phyloP scores from a whole-genome alignment of 1,140 invertebrate species.

The Penaeus japonicus region DNA sequence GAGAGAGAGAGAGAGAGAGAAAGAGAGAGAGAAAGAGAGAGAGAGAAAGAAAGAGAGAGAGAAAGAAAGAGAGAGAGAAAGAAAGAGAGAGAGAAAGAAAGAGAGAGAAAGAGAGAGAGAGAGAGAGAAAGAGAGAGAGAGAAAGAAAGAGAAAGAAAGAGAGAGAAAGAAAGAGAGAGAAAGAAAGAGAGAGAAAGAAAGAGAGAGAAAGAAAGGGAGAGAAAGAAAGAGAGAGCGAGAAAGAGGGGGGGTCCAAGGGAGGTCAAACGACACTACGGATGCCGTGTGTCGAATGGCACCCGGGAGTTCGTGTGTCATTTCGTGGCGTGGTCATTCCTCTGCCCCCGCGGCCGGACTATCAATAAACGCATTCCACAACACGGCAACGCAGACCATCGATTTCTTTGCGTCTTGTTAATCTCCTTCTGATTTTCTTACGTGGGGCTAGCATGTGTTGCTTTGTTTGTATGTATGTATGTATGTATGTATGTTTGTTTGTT shows the following conservation, averaged over 20 bases:
- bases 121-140: background rate
- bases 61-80: background rate
- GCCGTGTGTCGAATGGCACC: too few species aligned
- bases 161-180: background rate
- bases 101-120: background rate
- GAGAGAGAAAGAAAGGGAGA: background rate
- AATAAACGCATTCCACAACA: too few species aligned
- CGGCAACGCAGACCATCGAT: too few species aligned
- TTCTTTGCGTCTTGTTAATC: too few species aligned
- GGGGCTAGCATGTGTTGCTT: background rate
- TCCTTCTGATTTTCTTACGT: background rate
- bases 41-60: background rate
- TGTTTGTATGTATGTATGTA: constrained; percentile 13
- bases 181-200: background rate
- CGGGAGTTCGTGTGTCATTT: too few species aligned
- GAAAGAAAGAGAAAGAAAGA: background rate
- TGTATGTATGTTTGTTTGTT: constrained; percentile 18
- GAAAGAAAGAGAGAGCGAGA: too few species aligned
- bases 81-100: background rate
- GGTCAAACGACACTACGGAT: background rate
- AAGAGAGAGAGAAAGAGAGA: background rate
- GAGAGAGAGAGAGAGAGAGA: background rate
- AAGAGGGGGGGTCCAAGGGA: too few species aligned
- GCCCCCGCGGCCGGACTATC: too few species aligned
- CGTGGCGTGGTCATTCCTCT: too few species aligned